phyloP scores from a whole-genome alignment of 2,797 vertebrate genomes.

The Philypnodon macrostomus region DNA sequence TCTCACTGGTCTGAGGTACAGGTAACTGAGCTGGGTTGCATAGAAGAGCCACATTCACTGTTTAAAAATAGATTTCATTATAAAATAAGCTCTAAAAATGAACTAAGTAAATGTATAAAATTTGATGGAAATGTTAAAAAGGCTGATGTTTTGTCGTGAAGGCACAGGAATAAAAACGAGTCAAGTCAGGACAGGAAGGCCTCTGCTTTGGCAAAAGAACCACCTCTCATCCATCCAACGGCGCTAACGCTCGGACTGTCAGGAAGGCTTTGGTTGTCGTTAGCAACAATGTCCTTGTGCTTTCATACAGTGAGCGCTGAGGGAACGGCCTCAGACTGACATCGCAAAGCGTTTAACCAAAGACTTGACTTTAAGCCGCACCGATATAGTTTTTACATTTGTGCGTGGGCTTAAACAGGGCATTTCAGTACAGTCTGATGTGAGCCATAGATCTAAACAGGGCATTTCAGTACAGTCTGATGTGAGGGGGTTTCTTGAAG shows the following conservation, averaged over 20 bases:
- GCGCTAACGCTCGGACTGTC: conserved; percentile 40
- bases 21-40: conserved; percentile 67
- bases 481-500: conserved; percentile 1
- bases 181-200: conserved; percentile 64
- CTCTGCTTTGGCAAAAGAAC: conserved; percentile 71
- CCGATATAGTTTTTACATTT: conserved; percentile 25
- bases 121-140: conserved; percentile 50
- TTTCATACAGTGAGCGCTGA: conserved; percentile 39
- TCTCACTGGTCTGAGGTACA: conserved; percentile 55
- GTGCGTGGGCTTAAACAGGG: conserved; percentile 22
- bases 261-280: conserved; percentile 60
- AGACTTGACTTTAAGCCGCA: conserved; percentile 18
- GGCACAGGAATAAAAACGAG: conserved; percentile 65
- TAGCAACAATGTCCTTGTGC: conserved; percentile 25
- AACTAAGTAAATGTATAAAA: conserved; percentile 64
- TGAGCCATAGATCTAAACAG: neutral
- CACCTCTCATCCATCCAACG: conserved; percentile 38
- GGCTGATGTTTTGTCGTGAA: conserved; percentile 52
- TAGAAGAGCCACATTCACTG: conserved; percentile 61
- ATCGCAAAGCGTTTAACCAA: conserved; percentile 23
- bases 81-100: conserved; percentile 64
- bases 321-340: conserved; percentile 36
- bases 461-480: neutral
- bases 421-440: conserved; percentile 2
- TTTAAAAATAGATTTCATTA: conserved; percentile 70